phyloP scores from a whole-genome alignment of 2,888 invertebrate species.

The Himalopsyche japonica region DNA sequence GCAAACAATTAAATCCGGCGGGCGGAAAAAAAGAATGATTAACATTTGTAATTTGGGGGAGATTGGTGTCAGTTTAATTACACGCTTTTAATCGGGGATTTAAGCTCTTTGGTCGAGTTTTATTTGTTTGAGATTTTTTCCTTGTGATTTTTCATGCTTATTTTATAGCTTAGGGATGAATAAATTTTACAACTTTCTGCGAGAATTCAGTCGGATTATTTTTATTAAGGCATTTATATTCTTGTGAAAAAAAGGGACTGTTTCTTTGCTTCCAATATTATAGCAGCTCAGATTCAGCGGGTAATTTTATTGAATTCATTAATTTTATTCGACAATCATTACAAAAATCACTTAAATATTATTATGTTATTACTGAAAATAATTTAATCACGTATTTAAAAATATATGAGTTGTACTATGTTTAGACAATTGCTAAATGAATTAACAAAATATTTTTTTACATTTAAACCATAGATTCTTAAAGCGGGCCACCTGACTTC shows the following conservation, averaged over 20 bases:
- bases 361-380: no score
- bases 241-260: neutral
- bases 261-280: neutral
- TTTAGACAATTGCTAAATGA: no score
- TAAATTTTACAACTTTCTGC: neutral
- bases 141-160: neutral
- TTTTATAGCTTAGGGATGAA: neutral
- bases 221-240: neutral
- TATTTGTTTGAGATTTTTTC: neutral
- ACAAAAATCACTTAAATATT: no score
- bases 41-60: conserved; percentile 34
- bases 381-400: no score
- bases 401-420: no score
- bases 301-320: no score
- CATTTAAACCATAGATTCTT: no score
- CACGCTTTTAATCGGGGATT: conserved; percentile 26
- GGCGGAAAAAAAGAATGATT: conserved; percentile 37
- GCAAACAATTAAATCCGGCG: conserved; percentile 40
- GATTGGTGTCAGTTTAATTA: conserved; percentile 39
- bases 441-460: no score
- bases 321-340: no score
- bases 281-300: no score
- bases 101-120: neutral
- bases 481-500: no score
- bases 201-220: neutral